Base-by-base conservation (phyloP, 2,113 vertebrate species). In the Ammodytes marinus region DNA sequence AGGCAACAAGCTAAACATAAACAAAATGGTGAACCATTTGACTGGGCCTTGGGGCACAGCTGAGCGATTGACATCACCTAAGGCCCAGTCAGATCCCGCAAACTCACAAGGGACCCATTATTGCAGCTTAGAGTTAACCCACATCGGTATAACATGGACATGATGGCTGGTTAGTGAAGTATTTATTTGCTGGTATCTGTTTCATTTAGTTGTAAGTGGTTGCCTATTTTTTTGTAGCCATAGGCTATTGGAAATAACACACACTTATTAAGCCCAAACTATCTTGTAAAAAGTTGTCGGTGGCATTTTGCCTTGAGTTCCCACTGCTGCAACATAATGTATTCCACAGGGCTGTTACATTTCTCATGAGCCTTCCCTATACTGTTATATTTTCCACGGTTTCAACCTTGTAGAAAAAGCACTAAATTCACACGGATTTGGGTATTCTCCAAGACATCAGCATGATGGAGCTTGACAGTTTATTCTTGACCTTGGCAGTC, bases 401-500 rank as follows among this genome's bases (percentile, higher is more conserved):
- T 52, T 61, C 5, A 27, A 61, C 59, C 12, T 43, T 63, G 58
- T 6, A 43, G 39, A 77, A 50, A 77, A 50, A 49, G 52, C 3
- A 3, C 4, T 4, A 14, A 5, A 40, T 10, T 50, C 53, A 1
- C 8, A 11, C 27, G 7, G 7, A 12, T 75, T 59, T 57, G 4
- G 15, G 42, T n/a, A 47, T n/a, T 68, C 37, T 50, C n/a, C 54
- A 68, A 50, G 59, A 59, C 35, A 50, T 68, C 35, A 50, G 5
- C 12, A 3, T 59, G 37, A 50, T 68, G 50, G n/a, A 59, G 45
- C 1, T 43, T 60, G 54, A 49, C 63, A 59, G 64, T 59, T 77
- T 50, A 17, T 59, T 67, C 27, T 19, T 49, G 63, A 57, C 71
- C 63, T 76, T 58, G 60, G 27, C 27, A 13, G 14, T 12, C 45